phyloP scores from a whole-genome alignment of 1,140 invertebrate species.

The Drosophila biarmipes region DNA sequence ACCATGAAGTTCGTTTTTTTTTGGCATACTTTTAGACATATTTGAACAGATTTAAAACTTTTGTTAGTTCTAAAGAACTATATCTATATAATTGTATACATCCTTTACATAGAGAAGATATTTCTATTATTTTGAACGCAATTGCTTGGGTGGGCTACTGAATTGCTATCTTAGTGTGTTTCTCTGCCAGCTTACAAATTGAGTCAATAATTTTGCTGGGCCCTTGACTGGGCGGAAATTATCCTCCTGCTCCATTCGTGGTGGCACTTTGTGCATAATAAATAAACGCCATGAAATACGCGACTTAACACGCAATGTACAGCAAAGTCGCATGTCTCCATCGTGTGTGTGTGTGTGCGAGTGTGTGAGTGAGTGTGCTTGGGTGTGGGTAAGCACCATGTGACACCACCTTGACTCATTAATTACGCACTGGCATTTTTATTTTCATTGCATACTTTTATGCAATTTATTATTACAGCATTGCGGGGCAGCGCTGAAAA shows the following conservation, averaged over 20 bases:
- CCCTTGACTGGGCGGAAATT: slow-evolving; percentile 28
- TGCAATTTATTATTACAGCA: slow-evolving; percentile 81
- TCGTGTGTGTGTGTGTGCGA: slow-evolving; percentile 11
- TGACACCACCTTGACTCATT: slow-evolving; percentile 84
- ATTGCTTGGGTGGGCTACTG: slow-evolving; percentile 9
- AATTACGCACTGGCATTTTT: slow-evolving; percentile 83
- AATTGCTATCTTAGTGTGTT: slow-evolving; percentile 25
- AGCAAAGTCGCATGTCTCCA: slow-evolving; percentile 55
- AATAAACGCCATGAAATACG: slow-evolving; percentile 82
- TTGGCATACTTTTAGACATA: neutral
- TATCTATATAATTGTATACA: no score
- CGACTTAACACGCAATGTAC: slow-evolving; percentile 79
- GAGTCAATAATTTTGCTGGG: slow-evolving; percentile 78
- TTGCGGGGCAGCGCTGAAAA: slow-evolving; percentile 41
- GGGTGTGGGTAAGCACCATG: slow-evolving; percentile 67
- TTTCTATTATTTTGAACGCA: neutral
- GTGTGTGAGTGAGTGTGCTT: slow-evolving; percentile 29
- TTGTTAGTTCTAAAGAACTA: no score
- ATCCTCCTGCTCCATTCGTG: slow-evolving; percentile 19
- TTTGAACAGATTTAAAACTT: neutral
- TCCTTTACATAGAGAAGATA: neutral
- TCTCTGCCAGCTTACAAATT: slow-evolving; percentile 67
- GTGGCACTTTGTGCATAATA: slow-evolving; percentile 80
- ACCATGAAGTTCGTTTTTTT: neutral
- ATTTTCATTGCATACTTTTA: slow-evolving; percentile 82